A percentile compares a stretch with the other conserved stretches of the same genome.
These are phyloP conservation scores for Stichodactyla mertensii DNA, from an alignment of 64 coral and sea anemone species.

Conservation along the genomic window DNA sequence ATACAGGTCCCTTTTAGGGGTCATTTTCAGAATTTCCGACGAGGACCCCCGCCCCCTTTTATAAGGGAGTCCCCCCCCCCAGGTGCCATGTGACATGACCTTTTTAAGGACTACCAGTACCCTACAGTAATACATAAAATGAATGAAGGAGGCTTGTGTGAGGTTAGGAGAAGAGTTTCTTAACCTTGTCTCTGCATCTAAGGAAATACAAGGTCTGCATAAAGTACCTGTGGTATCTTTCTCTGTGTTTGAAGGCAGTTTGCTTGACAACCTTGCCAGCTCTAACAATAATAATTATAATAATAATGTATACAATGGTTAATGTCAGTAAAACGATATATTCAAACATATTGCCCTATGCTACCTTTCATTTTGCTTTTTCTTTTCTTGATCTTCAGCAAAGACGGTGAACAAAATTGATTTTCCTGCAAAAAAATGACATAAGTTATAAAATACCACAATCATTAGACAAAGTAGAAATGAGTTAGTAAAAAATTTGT, in stretches of 20 bases:
- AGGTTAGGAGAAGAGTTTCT: too few relatives aligned
- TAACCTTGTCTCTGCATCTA: too few relatives aligned
- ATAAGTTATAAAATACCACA: neutral
- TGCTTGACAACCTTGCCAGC: slow-evolving; percentile 71
- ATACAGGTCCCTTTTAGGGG: too few relatives aligned
- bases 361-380: slow-evolving; percentile 75
- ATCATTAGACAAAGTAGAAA: too few relatives aligned
- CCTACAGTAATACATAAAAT: too few relatives aligned
- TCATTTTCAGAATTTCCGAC: too few relatives aligned
- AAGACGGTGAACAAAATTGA: slow-evolving; percentile 64
- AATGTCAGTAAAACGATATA: neutral
- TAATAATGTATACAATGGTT: neutral
- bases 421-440: slow-evolving; percentile 48
- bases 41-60: too few relatives aligned
- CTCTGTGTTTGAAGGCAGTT: slow-evolving; percentile 53
- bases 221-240: slow-evolving; percentile 73
- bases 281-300: slow-evolving; percentile 25
- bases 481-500: too few relatives aligned
- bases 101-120: too few relatives aligned
- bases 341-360: neutral
- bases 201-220: neutral
- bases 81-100: too few relatives aligned
- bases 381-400: slow-evolving; percentile 56
- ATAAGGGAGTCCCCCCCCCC: too few relatives aligned
- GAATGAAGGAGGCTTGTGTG: too few relatives aligned